Base-by-base conservation (phyloP, 2,888 invertebrate genomes). In the Entomobrya multifasciata region DNA sequence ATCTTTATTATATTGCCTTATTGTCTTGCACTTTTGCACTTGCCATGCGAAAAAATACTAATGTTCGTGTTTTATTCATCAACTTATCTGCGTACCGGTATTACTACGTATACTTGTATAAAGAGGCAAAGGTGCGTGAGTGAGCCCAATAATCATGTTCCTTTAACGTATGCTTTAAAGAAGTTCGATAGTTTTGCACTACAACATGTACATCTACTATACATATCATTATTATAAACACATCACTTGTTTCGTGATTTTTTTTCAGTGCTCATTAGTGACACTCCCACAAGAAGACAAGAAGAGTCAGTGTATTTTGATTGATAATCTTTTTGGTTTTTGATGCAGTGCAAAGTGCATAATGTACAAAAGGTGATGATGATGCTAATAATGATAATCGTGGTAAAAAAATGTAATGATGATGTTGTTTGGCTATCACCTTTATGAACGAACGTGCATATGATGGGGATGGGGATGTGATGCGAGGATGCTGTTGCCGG, bases 241-340 rank as follows among this genome's bases (percentile, higher is more conserved):
- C 72, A 72, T 72, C 72, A 72, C 49, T 72, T 52, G 72, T 72
- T n/a, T 72, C 72, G 72, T 72, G 72, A 72, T 72, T 84, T 82
- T n/a, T n/a, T n/a, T 77, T 77, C 84, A 77, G 76, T 77, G 57
- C 77, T 84, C 84, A 84, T 84, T 84, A 84, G 84, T 30, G 84
- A 84, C 84, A 84, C 84, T 84, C 84, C 84, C 84, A 84, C 65
- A 83, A 36, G n/a, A n/a, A n/a, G 76, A 25, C 76, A 76, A 25
- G 41, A 27, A n/a, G n/a, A n/a, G n/a, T n/a, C 30, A 52, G 49
- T 30, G 36, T n/a, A 60, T 13, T n/a, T n/a, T n/a, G n/a, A n/a
- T n/a, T n/a, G n/a, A n/a, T n/a, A n/a, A n/a, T n/a, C n/a, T n/a
- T n/a, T n/a, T 22, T 57, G 22, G 1, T 41, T 30, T 65, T 1